phyloP scores from a whole-genome alignment of 2,888 invertebrate genomes.

The Caenorhabditis sp. region DNA sequence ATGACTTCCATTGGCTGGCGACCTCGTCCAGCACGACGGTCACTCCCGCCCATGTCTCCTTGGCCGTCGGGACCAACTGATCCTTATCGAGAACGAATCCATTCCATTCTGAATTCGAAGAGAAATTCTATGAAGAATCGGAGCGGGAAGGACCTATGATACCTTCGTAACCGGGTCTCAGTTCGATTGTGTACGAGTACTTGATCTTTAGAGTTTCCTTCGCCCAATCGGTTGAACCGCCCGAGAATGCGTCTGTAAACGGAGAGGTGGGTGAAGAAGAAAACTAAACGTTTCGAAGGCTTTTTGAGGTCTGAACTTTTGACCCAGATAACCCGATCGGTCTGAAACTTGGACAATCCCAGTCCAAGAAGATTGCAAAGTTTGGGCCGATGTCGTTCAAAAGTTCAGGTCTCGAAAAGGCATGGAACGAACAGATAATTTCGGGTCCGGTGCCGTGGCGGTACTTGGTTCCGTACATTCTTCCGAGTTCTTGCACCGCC shows the following conservation, averaged over 20 bases:
- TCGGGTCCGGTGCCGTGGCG: conserved; percentile 77
- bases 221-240: conserved; percentile 78
- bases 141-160: conserved; percentile 43
- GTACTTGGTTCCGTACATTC: conserved; percentile 77
- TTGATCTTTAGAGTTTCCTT: conserved; percentile 76
- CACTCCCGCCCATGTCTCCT: conserved; percentile 78
- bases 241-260: conserved; percentile 77
- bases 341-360: too few species aligned
- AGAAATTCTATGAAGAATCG: background rate
- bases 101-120: conserved; percentile 72
- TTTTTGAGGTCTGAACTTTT: too few species aligned
- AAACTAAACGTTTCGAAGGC: too few species aligned
- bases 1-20: conserved; percentile 45
- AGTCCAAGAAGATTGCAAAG: too few species aligned
- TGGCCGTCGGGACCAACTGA: conserved; percentile 76
- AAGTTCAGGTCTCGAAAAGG: background rate
- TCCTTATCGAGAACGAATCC: conserved; percentile 75
- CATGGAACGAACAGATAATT: conserved; percentile 74
- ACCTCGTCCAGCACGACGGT: conserved; percentile 72
- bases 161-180: conserved; percentile 76
- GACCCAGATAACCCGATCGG: too few species aligned
- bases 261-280: too few species aligned
- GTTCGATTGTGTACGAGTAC: conserved; percentile 77
- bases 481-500: conserved; percentile 72
- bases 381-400: too few species aligned